Base-by-base conservation (phyloP, 2,888 invertebrate species). In the Chorisops tibialis region DNA sequence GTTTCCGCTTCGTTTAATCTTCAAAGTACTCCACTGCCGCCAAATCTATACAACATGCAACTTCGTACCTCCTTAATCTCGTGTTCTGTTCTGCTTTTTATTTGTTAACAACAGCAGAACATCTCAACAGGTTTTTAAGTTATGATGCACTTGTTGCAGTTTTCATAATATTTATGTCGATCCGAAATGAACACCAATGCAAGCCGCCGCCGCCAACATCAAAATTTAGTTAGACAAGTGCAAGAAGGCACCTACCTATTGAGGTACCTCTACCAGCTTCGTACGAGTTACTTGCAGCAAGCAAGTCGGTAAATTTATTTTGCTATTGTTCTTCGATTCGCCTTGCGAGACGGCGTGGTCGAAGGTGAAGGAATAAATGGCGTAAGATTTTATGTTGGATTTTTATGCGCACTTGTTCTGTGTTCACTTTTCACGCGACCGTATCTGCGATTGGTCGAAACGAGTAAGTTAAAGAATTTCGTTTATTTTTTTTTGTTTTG, bases 91-190 rank as follows among this genome's bases (percentile, higher is more conserved):
- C 30, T 5, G 7, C 30, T 30, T 30, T 30, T 30, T 30, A 30
- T 30, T 30, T 30, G 30, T 30, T 30, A 7, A 30, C 30, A 30
- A 30, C 30, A 5, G 30, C 5, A 7, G 30, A 30, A 30, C 30
- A 30, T 43, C 21, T 30, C 56, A 56, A 45, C 56, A 43, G 43
- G 43, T 22, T 43, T 43, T 56, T 45, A 45, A 56, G 24, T 56
- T 56, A 56, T 56, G 56, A 56, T 56, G 43, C 56, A 56, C 56
- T 56, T 56, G 56, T 56, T 54, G 52, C 52, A 56, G 30, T 56
- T 56, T 30, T 45, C 56, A 45, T 35, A 56, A 56, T 56, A 56
- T 56, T 56, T 56, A 56, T 56, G 56, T 56, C 56, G 30, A 56
- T 43, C 24, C 43, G 30, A 56, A 56, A 56, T 56, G 56, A 43